Percentiles rank a stretch among this genome's conserved stretches.
These are phyloP conservation scores for Zaprionus ghesquierei DNA, from an alignment of 1,140 invertebrate genomes.

Conservation along the genomic window DNA sequence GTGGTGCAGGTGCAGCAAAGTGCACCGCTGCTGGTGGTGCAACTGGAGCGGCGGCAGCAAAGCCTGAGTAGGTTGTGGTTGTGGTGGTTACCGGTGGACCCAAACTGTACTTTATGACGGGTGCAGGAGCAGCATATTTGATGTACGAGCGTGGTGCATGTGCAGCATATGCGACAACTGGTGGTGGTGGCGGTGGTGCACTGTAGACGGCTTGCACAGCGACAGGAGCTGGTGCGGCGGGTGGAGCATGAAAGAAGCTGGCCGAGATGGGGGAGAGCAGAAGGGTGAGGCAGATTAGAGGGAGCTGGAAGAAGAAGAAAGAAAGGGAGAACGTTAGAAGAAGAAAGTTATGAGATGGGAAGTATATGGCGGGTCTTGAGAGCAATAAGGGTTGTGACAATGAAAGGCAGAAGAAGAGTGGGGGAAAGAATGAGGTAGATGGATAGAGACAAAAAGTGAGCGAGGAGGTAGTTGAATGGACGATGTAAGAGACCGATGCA, in stretches of 20 bases:
- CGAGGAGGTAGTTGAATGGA: background rate
- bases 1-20: conserved; percentile 17
- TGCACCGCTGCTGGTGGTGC: conserved; percentile 13
- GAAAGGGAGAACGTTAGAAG: background rate
- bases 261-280: background rate
- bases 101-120: conserved; percentile 56
- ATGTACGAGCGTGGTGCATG: conserved; percentile 6
- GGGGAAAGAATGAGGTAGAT: background rate
- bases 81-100: conserved; percentile 66
- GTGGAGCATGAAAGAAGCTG: conserved; percentile 40
- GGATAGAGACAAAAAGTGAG: background rate
- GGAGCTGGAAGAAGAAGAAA: background rate
- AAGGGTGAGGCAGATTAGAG: conserved; percentile 13
- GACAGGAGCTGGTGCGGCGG: conserved; percentile 35
- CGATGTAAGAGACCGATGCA: too few species aligned
- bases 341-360: background rate
- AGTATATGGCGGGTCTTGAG: background rate
- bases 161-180: conserved; percentile 16
- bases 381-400: background rate
- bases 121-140: conserved; percentile 41
- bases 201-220: conserved; percentile 54
- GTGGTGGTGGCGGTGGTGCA: conserved; percentile 29
- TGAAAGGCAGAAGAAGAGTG: too few species aligned
- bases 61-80: conserved; percentile 59
- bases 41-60: conserved; percentile 31